phyloP scores from a whole-genome alignment of 2,113 vertebrate species.

The Asarcornis scutulata region DNA sequence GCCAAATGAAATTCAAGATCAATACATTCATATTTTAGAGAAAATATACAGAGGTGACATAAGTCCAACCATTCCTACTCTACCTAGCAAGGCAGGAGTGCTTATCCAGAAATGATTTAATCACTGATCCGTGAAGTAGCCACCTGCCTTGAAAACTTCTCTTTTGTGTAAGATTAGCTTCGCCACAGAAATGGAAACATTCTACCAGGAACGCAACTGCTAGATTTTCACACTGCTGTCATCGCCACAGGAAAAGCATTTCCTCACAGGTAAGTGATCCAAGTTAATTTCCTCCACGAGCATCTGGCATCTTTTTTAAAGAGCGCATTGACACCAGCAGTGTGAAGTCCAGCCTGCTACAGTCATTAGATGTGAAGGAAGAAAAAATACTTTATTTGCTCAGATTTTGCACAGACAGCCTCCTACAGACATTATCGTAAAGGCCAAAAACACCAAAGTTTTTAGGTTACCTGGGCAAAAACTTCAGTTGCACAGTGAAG shows the following conservation, averaged over 20 bases:
- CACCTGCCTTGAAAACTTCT: conserved; percentile 17
- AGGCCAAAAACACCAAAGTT: too few relatives aligned
- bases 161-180: neutral
- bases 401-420: neutral
- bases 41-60: neutral
- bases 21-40: neutral
- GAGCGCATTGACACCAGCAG: neutral
- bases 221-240: neutral
- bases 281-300: conserved; percentile 63
- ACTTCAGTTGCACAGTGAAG: conserved; percentile 86
- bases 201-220: neutral
- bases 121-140: conserved; percentile 58
- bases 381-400: neutral
- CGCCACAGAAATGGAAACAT: neutral
- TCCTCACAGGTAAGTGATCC: conserved; percentile 29
- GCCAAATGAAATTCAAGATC: neutral
- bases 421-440: neutral
- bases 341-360: neutral
- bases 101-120: conserved; percentile 32
- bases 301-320: conserved; percentile 13
- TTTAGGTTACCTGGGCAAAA: conserved; percentile 87
- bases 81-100: conserved; percentile 40
- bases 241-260: conserved; percentile 2
- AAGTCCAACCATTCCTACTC: neutral
- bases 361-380: neutral